Conservation (phyloP, 2,888 invertebrate species). For the Cantharis nigra region DNA sequence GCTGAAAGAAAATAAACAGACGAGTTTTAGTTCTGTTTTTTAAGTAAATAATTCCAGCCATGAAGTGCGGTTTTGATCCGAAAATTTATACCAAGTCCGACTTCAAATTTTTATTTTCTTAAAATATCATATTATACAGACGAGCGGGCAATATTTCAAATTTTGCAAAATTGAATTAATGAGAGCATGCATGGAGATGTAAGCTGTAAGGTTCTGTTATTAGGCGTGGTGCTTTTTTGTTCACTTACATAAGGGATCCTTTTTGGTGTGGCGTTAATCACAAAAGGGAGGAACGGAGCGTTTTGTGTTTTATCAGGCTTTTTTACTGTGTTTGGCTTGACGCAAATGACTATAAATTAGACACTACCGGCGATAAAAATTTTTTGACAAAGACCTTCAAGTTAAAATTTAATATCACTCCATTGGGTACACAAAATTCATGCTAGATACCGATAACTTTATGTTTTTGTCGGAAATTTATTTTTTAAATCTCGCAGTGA, state of each 20-base stretch:
- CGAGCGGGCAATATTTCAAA: background rate
- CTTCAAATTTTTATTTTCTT: background rate
- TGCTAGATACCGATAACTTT: background rate
- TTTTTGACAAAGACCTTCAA: background rate
- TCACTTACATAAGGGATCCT: background rate
- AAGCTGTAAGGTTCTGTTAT: constrained; percentile 1
- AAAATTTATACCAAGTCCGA: background rate
- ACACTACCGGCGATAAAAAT: background rate
- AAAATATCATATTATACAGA: background rate
- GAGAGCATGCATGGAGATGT: background rate
- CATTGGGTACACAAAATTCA: background rate
- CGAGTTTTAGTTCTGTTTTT: background rate
- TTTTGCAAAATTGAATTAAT: background rate
- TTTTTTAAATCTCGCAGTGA: background rate
- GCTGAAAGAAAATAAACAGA: constrained; percentile 12
- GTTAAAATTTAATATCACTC: background rate
- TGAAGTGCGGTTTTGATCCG: background rate
- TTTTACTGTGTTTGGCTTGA: constrained; percentile 1
- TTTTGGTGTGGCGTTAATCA: background rate
- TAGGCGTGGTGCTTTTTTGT: background rate
- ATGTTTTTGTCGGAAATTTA: background rate
- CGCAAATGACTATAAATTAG: constrained; percentile 1
- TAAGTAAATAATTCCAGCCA: background rate
- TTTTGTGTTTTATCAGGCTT: constrained; percentile 2
- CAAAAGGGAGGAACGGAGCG: background rate